These are phyloP conservation scores for Tiliqua scincoides DNA, from an alignment of 2,113 vertebrate genomes.

Conservation along the genomic window DNA sequence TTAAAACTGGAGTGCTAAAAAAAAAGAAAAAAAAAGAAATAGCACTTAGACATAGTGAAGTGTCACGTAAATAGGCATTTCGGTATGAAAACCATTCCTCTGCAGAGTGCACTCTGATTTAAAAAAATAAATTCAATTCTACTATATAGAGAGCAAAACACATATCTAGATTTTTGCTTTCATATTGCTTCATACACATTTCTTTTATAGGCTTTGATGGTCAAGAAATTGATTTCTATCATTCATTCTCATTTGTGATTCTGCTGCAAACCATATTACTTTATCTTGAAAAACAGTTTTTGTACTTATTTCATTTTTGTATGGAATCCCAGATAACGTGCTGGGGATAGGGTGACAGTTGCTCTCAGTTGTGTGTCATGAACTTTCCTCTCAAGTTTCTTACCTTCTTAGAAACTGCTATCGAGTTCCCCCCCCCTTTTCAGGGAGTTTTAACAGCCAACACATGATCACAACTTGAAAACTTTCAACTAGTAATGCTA, in stretches of 20 bases:
- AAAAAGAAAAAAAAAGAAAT: not conserved
- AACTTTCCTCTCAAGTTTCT: constrained; percentile 35
- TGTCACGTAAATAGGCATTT: not conserved
- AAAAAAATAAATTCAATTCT: not conserved
- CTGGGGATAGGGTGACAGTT: constrained; percentile 40
- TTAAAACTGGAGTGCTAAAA: not conserved
- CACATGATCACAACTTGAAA: constrained; percentile 45
- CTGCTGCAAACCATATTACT: constrained; percentile 33
- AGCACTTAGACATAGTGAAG: not conserved
- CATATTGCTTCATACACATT: not conserved
- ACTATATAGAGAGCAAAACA: not conserved
- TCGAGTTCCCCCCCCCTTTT: too few relatives aligned
- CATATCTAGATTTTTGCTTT: not conserved
- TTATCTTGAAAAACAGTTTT: constrained; percentile 45
- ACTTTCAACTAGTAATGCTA: constrained; percentile 52
- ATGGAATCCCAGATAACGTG: constrained; percentile 22
- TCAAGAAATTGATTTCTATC: constrained; percentile 24
- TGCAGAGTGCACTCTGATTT: not conserved
- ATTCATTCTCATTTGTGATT: constrained; percentile 32
- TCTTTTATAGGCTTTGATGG: constrained; percentile 5
- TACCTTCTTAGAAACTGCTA: constrained; percentile 21
- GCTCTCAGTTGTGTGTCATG: constrained; percentile 12
- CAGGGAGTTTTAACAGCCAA: constrained; percentile 37
- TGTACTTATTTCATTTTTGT: constrained; percentile 43
- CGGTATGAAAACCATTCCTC: not conserved